Evolutionary conservation across 2,113 vertebrate species (phyloP), one percentile per base, ranked within the genome.

Genomic region (Rissa tridactyla): DNA sequence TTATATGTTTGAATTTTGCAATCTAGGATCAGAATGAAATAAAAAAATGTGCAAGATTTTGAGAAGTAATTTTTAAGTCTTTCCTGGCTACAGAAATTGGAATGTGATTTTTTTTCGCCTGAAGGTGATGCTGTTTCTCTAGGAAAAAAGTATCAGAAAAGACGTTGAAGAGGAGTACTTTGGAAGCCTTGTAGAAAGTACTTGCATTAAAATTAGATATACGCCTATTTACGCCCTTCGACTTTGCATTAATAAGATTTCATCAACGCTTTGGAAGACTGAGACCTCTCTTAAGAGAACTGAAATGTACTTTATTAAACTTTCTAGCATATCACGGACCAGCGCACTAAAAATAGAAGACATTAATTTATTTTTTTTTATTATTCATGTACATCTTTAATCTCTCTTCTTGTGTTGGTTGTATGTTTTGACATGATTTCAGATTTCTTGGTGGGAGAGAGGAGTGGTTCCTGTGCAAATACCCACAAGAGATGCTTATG

Each of bases 71-170:
- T 70, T 84, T 64, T 2, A 51, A 47, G 19, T 46, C 29, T 88
- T 90, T 75, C 44, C 60, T 2, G 3, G 11, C 23, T 52, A 29
- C 68, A 57, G 32, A 82, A 90, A 38, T 20, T 13, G 52, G 52
- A 60, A 40, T 82, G 34, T 64, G 44, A 76, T 86, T 57, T 20
- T 36, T 78, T 90, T 80, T 81, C 72, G 93, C 95, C 97, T 92
- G 96, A 94, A 96, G 97, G 96, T 92, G 97, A 92, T 97, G 96
- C 96, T 97, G 62, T 97, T 97, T 97, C 94, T 84, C 95, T 57
- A 97, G 95, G 84, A 96, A 97, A 94, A 94, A 94, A 90, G 4
- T 13, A 6, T 34, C 54, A 61, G 38, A 57, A 87, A 93, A 85
- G 34, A 14, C 55, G 25, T 6, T 16, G 58, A 52, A 57, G 62